A percentile compares a stretch with the other conserved stretches of the same genome.
These are phyloP conservation scores for Callionymus lyra DNA, from an alignment of 2,113 vertebrate species.

Conservation along the genomic window DNA sequence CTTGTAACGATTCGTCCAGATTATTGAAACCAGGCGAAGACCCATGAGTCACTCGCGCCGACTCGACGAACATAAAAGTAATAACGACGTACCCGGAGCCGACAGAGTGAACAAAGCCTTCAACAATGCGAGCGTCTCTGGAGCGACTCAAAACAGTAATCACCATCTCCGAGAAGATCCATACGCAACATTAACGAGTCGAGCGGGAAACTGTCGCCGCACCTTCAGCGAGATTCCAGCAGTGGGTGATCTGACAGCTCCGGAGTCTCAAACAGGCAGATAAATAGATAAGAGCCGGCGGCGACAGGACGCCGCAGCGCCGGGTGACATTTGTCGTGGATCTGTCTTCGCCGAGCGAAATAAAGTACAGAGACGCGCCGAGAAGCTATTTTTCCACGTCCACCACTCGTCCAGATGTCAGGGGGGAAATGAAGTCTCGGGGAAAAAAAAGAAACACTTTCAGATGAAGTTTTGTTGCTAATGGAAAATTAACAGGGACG, in stretches of 20 bases:
- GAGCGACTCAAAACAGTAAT: slow-evolving; percentile 5
- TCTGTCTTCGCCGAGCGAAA: slow-evolving; percentile 29
- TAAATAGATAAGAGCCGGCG: slow-evolving; percentile 34
- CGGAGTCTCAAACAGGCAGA: slow-evolving; percentile 20
- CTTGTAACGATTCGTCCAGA: too few relatives aligned
- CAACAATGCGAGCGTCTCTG: too few relatives aligned
- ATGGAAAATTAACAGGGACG: too few relatives aligned
- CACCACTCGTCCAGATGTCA: slow-evolving; percentile 9
- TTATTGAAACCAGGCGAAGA: too few relatives aligned
- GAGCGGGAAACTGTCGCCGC: slow-evolving; percentile 2
- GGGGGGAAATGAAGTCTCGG: too few relatives aligned
- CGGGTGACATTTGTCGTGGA: slow-evolving; percentile 30
- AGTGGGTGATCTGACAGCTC: slow-evolving; percentile 23
- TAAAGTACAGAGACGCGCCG: slow-evolving; percentile 20
- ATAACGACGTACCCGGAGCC: too few relatives aligned
- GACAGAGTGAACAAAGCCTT: too few relatives aligned
- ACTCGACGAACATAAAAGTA: too few relatives aligned
- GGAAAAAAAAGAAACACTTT: too few relatives aligned
- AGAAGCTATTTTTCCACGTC: slow-evolving; percentile 19
- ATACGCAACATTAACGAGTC: slow-evolving; percentile 17
- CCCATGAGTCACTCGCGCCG: too few relatives aligned
- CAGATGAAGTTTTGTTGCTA: too few relatives aligned
- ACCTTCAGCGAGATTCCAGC: slow-evolving; percentile 24
- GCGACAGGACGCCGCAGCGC: slow-evolving; percentile 17
- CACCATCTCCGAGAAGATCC: slow-evolving; percentile 10